Evolutionary conservation across 2,888 invertebrate genomes (phyloP), one percentile per base, ranked within the genome.

Genomic region (Micropterix aruncella): DNA sequence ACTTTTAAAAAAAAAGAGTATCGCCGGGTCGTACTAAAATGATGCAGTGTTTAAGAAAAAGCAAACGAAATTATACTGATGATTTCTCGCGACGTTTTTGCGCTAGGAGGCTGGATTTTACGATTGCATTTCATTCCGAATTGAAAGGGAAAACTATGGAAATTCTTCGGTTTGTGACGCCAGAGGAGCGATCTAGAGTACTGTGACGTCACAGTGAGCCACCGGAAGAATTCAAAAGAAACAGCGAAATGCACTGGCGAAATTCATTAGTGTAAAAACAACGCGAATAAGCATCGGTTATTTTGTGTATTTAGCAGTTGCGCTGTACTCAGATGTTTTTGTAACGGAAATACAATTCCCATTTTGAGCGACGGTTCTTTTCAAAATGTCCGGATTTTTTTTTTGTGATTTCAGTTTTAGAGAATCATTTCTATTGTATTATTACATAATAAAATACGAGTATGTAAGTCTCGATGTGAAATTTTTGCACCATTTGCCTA

Each of bases 51-150:
- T 38, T 17, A 39, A n/a, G 15, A 41, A 37, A n/a, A n/a, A n/a
- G n/a, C n/a, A n/a, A n/a, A n/a, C n/a, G n/a, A n/a, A n/a, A n/a
- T n/a, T n/a, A n/a, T n/a, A n/a, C 42, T 42, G 45, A 48, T 39
- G 47, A 27, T 27, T 38, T 18, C 42, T n/a, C 36, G 18, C 19
- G 19, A 41, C 42, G 19, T 17, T 36, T 17, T 18, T 40, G 37
- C 16, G 37, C 46, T 47, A 48, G 50, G 50, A 50, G 50, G 50
- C 50, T 50, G 50, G 50, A 50, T 44, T 45, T 45, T 47, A 45
- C 44, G 47, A 50, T 37, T 38, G 38, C 18, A 18, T 45, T 46
- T 42, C 46, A 37, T 27, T 36, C 9, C 14, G 27, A 19, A 37
- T 43, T 43, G 43, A 37, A 12, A 9, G n/a, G 16, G 12, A 14